Evolutionary conservation across 2,797 vertebrate species (phyloP).

Genomic region (Sebastes melanostomus): DNA sequence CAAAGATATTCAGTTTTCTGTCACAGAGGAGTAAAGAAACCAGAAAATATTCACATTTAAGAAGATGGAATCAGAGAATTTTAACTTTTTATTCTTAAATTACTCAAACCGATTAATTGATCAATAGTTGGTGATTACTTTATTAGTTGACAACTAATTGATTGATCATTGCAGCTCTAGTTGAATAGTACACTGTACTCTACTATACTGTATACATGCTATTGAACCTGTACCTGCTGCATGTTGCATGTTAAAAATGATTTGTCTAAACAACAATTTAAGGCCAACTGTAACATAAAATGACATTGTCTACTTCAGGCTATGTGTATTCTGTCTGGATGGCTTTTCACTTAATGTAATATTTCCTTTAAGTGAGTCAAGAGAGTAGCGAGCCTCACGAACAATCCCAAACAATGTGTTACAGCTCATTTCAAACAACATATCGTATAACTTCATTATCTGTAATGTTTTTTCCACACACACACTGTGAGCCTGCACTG

Average conservation of each 20-base stretch:
- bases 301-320: background rate
- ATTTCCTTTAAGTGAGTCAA: background rate
- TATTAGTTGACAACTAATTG: too few species aligned
- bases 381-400: background rate
- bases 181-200: background rate
- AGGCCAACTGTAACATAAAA: background rate
- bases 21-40: too few species aligned
- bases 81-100: too few species aligned
- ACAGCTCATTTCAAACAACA: slow-evolving; percentile 1
- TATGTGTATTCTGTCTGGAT: background rate
- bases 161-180: background rate
- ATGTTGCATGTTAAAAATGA: background rate
- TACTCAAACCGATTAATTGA: too few species aligned
- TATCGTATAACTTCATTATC: slow-evolving; percentile 18
- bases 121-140: too few species aligned
- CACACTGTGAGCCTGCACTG: background rate
- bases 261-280: background rate
- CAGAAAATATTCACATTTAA: too few species aligned
- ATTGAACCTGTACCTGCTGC: background rate
- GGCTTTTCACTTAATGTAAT: background rate
- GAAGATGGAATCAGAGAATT: too few species aligned
- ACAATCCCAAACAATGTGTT: background rate
- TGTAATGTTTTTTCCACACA: background rate
- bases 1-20: too few species aligned
- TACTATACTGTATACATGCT: background rate